Evolutionary conservation across 1,140 invertebrate species (phyloP).

Genomic region (Bombus polaris): DNA sequence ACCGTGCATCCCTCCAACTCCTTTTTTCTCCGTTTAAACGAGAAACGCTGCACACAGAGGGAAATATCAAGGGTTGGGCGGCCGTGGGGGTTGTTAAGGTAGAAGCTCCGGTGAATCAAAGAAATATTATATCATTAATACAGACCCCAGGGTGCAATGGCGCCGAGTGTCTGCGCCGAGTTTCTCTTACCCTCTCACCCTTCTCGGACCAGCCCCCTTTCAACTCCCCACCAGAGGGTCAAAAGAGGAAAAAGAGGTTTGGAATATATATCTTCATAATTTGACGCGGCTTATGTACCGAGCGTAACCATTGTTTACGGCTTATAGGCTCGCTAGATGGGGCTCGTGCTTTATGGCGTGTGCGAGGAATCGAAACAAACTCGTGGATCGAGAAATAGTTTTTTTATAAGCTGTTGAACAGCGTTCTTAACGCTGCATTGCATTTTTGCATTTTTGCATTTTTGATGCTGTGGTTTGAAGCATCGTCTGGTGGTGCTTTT

Average conservation of each 20-base stretch:
- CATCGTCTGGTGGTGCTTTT: no score
- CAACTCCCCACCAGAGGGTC: conserved; percentile 17
- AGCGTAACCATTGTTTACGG: conserved; percentile 77
- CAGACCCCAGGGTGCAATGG: conserved; percentile 73
- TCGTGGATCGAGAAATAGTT: neutral
- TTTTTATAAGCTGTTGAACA: no score
- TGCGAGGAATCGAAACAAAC: conserved; percentile 65
- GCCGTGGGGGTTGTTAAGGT: conserved; percentile 68
- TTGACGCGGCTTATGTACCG: conserved; percentile 73
- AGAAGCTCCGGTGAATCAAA: conserved; percentile 74
- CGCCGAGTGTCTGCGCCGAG: conserved; percentile 58
- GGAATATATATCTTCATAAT: conserved; percentile 77
- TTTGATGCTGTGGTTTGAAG: no score
- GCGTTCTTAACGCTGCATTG: no score
- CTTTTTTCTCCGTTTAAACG: conserved; percentile 47
- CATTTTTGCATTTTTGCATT: no score
- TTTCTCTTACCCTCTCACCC: conserved; percentile 13
- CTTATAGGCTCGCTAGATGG: conserved; percentile 65
- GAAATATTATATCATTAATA: conserved; percentile 79
- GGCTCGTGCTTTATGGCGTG: conserved; percentile 45
- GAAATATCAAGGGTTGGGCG: neutral
- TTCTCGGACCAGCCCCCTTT: neutral
- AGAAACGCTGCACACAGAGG: conserved; percentile 27
- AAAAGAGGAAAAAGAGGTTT: neutral
- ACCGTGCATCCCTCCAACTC: neutral